Evolutionary conservation across 1,140 invertebrate genomes (phyloP), one percentile per base, ranked within the genome.

Genomic region (Drosophila sturtevanti): DNA sequence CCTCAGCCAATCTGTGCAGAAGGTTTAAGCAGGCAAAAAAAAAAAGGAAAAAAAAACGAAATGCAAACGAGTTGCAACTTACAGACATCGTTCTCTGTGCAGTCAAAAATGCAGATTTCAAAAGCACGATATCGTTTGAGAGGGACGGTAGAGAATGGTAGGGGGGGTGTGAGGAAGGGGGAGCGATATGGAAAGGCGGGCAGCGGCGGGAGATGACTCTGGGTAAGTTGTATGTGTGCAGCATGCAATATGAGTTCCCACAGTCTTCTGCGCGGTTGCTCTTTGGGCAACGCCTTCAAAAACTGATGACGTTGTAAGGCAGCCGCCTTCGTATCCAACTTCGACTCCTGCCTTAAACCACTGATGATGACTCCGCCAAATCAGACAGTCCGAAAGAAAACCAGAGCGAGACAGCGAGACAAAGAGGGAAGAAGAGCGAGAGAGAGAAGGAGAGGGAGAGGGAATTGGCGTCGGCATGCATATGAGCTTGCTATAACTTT

Each of bases 271-370:
- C 62, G 81, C 84, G 65, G 84, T 77, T 89, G 84, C 84, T 89
- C 84, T 89, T 70, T 89, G 84, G 41, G 84, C 79, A 68, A 89
- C 84, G 84, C 84, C 84, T 89, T 84, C 84, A 48, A 89, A 89
- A 89, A 82, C 75, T 89, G 84, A 89, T 89, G 84, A 89, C 84
- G 84, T 89, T 84, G 84, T 84, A 89, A 79, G 84, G 70, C 74
- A 71, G 81, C 78, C 68, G 56, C 37, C 22, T 56, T 58, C 37
- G 21, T 12, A 55, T 34, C 2, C 44, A 60, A 41, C 31, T 38
- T 34, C 59, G 24, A 10, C 71, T 58, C n/a, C 18, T 27, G 44
- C 58, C 22, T 34, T 18, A 34, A 34, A 14, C 35, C 37, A 24
- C 37, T 35, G n/a, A 48, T 63, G 16, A 31, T 52, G 18, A 56